Percentiles rank a stretch among this genome's conserved stretches.
phyloP scores from a whole-genome alignment of 2,888 invertebrate species.

The Syritta pipiens region DNA sequence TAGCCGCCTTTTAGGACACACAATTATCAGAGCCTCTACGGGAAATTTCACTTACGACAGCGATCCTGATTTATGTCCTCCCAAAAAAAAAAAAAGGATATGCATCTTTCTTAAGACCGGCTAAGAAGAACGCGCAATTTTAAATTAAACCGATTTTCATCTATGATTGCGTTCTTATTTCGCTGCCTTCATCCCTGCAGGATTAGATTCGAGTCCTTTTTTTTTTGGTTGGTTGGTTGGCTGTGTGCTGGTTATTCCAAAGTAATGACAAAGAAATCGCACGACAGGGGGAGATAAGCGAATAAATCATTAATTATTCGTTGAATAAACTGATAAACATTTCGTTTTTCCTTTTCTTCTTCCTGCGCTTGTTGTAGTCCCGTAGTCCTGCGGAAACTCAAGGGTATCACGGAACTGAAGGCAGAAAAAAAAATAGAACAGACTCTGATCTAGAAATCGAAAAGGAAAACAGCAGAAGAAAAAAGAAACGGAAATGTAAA shows the following conservation, averaged over 20 bases:
- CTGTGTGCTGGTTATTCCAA: constrained; percentile 36
- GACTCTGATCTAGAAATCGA: constrained; percentile 19
- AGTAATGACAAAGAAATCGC: constrained; percentile 67
- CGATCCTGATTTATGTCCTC: constrained; percentile 60
- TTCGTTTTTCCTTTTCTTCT: constrained; percentile 44
- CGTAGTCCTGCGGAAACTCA: constrained; percentile 6
- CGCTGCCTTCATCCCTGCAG: constrained; percentile 43
- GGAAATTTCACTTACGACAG: constrained; percentile 33
- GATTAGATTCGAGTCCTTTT: constrained; percentile 36
- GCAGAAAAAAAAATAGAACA: neutral
- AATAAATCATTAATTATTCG: constrained; percentile 72
- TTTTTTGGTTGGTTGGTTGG: constrained; percentile 5
- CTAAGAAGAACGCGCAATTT: constrained; percentile 42
- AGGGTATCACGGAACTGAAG: constrained; percentile 21
- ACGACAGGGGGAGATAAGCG: constrained; percentile 69
- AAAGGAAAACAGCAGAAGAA: constrained; percentile 30
- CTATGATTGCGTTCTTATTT: constrained; percentile 52
- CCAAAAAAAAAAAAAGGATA: no score
- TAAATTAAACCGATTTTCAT: constrained; percentile 62
- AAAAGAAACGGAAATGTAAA: constrained; percentile 53
- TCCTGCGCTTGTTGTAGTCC: constrained; percentile 4
- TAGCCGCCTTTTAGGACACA: constrained; percentile 6
- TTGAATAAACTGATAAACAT: constrained; percentile 70
- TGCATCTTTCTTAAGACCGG: constrained; percentile 35
- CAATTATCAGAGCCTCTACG: constrained; percentile 1